These are phyloP conservation scores for Cisticola juncidis DNA, from an alignment of 2,113 vertebrate genomes.

Conservation along the genomic window DNA sequence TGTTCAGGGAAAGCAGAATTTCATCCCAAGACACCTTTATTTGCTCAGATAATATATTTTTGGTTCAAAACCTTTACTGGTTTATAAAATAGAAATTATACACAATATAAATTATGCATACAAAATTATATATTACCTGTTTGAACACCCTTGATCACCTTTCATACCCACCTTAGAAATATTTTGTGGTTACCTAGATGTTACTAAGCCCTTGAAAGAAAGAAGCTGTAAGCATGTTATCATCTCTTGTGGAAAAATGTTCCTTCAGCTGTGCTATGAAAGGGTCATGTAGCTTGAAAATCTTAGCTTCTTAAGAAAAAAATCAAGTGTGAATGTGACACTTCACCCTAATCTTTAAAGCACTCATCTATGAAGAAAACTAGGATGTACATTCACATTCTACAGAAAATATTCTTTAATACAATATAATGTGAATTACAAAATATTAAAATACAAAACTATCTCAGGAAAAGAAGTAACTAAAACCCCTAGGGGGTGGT, in stretches of 20 bases:
- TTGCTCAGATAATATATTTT: neutral
- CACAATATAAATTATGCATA: neutral
- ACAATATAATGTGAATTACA: neutral
- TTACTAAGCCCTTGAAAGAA: neutral
- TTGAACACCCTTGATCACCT: neutral
- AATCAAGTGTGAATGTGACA: neutral
- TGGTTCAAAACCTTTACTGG: neutral
- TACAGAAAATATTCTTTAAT: neutral
- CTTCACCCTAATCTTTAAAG: neutral
- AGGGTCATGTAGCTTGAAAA: neutral
- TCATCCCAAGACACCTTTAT: neutral
- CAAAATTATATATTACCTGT: neutral
- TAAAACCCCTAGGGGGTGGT: neutral
- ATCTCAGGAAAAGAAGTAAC: neutral
- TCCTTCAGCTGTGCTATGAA: neutral
- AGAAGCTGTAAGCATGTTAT: neutral
- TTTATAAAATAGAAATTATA: neutral
- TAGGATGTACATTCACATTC: neutral
- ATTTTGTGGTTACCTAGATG: neutral
- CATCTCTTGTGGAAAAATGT: neutral
- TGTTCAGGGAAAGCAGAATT: neutral
- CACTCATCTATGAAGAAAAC: neutral
- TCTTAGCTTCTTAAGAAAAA: neutral
- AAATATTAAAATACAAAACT: neutral
- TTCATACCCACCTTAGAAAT: neutral